Evolutionary conservation across 2,888 invertebrate genomes (phyloP).

Genomic region (Aleiodes leptofemur): DNA sequence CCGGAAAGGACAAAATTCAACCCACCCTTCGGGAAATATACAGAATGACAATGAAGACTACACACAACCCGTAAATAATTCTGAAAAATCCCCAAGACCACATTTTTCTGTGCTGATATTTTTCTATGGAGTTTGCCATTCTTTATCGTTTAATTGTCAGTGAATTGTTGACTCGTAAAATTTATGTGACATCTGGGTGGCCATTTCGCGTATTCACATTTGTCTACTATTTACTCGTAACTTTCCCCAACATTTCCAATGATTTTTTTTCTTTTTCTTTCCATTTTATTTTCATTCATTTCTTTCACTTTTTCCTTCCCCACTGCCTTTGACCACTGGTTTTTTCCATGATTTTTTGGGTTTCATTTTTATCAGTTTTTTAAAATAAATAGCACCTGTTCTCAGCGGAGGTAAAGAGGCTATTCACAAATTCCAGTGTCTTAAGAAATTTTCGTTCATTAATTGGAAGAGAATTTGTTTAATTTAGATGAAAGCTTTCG

Average conservation of each 20-base stretch:
- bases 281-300: neutral
- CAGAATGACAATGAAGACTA: constrained; percentile 59
- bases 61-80: constrained; percentile 63
- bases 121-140: constrained; percentile 52
- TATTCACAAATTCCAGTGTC: neutral
- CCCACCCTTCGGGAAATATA: constrained; percentile 33
- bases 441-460: constrained; percentile 7
- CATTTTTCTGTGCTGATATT: constrained; percentile 47
- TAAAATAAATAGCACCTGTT: constrained; percentile 13
- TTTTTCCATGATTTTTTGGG: neutral
- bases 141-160: constrained; percentile 42
- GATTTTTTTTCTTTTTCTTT: too few relatives aligned
- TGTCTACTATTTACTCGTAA: neutral
- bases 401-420: neutral
- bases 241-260: neutral
- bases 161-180: constrained; percentile 44
- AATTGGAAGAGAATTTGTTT: constrained; percentile 4
- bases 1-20: constrained; percentile 44
- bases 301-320: neutral
- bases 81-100: constrained; percentile 44
- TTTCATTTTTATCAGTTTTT: neutral
- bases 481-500: constrained; percentile 25
- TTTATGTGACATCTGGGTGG: constrained; percentile 63
- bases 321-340: neutral
- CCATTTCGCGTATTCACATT: constrained; percentile 39